Conservation (phyloP, 2,113 vertebrate species). For the Chloropsis hardwickii region DNA sequence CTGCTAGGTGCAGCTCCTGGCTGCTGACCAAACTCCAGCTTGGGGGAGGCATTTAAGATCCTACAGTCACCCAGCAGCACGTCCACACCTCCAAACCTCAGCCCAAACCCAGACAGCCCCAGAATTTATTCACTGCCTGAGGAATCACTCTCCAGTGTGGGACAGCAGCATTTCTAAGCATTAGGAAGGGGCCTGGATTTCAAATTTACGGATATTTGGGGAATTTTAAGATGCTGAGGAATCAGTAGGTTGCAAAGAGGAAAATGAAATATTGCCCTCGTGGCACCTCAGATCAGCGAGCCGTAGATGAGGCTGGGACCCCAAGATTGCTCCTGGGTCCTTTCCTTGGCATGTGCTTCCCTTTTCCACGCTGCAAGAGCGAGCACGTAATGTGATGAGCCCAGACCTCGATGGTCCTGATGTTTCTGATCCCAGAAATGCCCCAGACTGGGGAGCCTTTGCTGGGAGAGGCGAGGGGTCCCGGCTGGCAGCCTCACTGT, state of each 20-base stretch:
- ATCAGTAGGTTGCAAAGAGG: neutral
- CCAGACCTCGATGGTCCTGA: accelerated
- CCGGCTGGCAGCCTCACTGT: neutral
- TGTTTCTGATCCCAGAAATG: neutral
- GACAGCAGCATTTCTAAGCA: accelerated
- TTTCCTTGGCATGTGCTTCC: neutral
- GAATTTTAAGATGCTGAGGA: neutral
- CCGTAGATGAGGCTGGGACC: accelerated
- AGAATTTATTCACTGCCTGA: neutral
- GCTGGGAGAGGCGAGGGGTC: neutral
- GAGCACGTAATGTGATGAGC: accelerated
- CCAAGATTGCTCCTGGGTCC: neutral
- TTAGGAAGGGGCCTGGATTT: neutral
- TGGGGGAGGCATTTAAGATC: neutral
- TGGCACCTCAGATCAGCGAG: accelerated
- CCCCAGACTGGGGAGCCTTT: neutral
- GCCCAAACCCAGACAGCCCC: neutral
- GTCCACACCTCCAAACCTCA: neutral
- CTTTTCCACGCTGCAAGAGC: neutral
- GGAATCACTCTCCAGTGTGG: accelerated
- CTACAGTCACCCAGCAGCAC: neutral
- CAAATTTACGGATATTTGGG: neutral
- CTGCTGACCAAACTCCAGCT: neutral
- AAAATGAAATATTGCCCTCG: accelerated
- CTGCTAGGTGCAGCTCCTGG: slow-evolving; percentile 35